Evolutionary conservation across 1,140 invertebrate genomes (phyloP).

Genomic region (Apis florea): DNA sequence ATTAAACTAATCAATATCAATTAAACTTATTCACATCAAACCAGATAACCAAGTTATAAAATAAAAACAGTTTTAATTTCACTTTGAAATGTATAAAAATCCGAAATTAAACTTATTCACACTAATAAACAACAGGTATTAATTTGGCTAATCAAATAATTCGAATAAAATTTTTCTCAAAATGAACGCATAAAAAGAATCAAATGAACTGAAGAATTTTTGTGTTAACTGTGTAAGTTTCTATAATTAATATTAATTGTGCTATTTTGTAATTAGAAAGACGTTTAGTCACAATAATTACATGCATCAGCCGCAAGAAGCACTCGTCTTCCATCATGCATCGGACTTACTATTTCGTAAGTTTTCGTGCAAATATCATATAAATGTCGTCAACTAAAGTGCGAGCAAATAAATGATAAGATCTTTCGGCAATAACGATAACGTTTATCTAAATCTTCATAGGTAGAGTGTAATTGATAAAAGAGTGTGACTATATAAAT

Average conservation of each 20-base stretch:
- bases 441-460: conserved; percentile 20
- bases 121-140: background rate
- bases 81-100: background rate
- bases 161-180: background rate
- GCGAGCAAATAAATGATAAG: conserved; percentile 29
- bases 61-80: too few species aligned
- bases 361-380: conserved; percentile 12
- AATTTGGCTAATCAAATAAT: background rate
- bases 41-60: too few species aligned
- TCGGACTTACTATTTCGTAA: background rate
- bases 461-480: too few species aligned
- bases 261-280: too few species aligned
- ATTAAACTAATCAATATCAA: background rate
- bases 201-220: background rate
- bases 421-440: conserved; percentile 35
- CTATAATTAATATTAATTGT: background rate
- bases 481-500: background rate
- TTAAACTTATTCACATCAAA: background rate
- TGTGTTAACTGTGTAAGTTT: background rate
- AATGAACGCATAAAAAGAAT: background rate
- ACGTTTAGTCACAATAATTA: background rate
- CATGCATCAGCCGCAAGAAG: background rate
- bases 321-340: background rate
- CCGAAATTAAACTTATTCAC: background rate
- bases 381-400: conserved; percentile 8